Conservation (phyloP, 2,888 invertebrate genomes). For the Rotaria macrura region DNA sequence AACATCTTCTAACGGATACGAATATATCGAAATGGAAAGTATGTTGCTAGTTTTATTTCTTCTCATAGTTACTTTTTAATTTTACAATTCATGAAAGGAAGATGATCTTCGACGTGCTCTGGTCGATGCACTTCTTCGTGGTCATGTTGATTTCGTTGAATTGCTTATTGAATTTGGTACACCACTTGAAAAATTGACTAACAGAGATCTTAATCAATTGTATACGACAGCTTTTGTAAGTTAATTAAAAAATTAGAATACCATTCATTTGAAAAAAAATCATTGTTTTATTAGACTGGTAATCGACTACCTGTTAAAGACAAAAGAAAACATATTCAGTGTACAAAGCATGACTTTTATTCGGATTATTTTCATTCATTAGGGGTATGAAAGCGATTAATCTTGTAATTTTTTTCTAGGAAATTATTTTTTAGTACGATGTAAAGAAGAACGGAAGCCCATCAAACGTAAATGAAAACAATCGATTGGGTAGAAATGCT, state of each 20-base stretch:
- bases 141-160: conserved; percentile 16
- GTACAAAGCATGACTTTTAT: not conserved
- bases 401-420: not conserved
- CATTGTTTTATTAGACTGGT: not conserved
- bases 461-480: no score
- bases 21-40: conserved; percentile 1
- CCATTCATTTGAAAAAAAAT: no score
- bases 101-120: not conserved
- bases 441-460: not conserved
- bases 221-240: not conserved
- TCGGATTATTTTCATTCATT: not conserved
- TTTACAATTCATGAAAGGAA: not conserved
- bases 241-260: no score
- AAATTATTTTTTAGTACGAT: not conserved
- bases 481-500: not conserved
- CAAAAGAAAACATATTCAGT: not conserved
- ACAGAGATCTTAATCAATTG: not conserved
- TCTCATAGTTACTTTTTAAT: not conserved
- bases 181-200: not conserved
- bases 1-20: not conserved
- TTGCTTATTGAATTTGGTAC: not conserved
- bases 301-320: not conserved
- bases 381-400: no score
- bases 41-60: not conserved
- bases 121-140: not conserved